phyloP scores from a whole-genome alignment of 2,797 vertebrate genomes.

The Macrochelys suwanniensis region DNA sequence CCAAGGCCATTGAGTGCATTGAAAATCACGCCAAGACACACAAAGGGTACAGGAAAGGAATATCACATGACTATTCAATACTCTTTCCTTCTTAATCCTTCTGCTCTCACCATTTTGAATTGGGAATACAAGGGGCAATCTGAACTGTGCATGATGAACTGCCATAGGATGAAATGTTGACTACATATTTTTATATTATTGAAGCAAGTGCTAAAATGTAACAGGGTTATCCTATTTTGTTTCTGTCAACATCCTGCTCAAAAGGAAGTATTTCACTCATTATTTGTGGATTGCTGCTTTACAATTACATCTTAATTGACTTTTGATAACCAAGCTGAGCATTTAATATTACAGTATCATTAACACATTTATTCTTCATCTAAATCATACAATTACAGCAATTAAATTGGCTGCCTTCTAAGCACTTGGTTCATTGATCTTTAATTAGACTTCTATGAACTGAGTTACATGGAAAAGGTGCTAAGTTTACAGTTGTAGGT shows the following conservation, averaged over 20 bases:
- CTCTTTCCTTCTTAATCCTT: neutral
- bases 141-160: neutral
- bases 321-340: slow-evolving; percentile 80
- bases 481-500: slow-evolving; percentile 49
- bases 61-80: neutral
- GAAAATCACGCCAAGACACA: neutral
- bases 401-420: slow-evolving; percentile 78
- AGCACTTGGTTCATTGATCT: slow-evolving; percentile 79
- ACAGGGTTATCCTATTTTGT: slow-evolving; percentile 25
- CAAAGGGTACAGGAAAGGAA: neutral
- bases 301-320: slow-evolving; percentile 80
- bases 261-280: slow-evolving; percentile 55
- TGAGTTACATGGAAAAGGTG: slow-evolving; percentile 65
- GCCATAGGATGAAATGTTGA: neutral
- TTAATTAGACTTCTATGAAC: slow-evolving; percentile 77
- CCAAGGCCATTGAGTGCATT: neutral
- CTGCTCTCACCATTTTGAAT: neutral
- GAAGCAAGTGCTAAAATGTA: slow-evolving; percentile 42
- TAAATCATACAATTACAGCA: slow-evolving; percentile 79
- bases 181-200: slow-evolving; percentile 7
- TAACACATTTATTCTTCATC: slow-evolving; percentile 78
- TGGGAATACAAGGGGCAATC: neutral
- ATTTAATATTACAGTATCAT: slow-evolving; percentile 79
- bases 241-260: slow-evolving; percentile 36
- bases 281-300: slow-evolving; percentile 70